A percentile compares a stretch with the other conserved stretches of the same genome.
These are phyloP conservation scores for Puma concolor DNA, from an alignment of 2,113 vertebrate genomes.

Conservation along the genomic window DNA sequence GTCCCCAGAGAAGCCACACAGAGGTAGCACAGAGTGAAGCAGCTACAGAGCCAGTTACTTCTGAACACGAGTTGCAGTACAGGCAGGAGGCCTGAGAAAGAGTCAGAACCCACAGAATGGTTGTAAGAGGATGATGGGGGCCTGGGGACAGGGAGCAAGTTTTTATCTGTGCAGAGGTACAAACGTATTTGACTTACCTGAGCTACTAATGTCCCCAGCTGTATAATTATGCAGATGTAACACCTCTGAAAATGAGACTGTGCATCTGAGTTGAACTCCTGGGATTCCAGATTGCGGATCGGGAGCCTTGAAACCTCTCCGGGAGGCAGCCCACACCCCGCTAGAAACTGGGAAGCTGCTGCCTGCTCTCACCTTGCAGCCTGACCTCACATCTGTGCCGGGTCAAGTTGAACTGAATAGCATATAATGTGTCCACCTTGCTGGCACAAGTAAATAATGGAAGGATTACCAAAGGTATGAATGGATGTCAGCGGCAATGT, in stretches of 20 bases:
- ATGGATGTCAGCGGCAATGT: not conserved
- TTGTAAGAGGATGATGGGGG: not conserved
- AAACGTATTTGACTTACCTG: constrained; percentile 12
- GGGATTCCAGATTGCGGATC: not conserved
- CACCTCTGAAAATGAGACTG: constrained; percentile 42
- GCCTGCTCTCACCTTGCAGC: not conserved
- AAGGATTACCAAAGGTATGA: not conserved
- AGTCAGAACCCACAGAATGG: not conserved
- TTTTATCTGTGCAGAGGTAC: constrained; percentile 2
- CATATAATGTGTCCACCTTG: no score
- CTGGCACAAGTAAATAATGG: not conserved
- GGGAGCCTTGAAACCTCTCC: not conserved
- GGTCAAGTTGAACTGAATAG: not conserved
- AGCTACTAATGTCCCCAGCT: not conserved
- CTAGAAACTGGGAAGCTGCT: not conserved
- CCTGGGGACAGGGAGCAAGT: not conserved
- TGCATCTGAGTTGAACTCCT: not conserved
- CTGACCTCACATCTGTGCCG: not conserved
- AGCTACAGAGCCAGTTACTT: not conserved
- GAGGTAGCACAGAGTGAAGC: not conserved
- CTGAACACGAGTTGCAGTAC: not conserved
- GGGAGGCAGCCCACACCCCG: not conserved
- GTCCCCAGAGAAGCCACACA: not conserved
- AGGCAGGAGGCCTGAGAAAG: not conserved
- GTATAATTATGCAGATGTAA: constrained; percentile 21